Evolutionary conservation across 2,888 invertebrate species (phyloP), one percentile per base, ranked within the genome.

Genomic region (Oligia strigilis): DNA sequence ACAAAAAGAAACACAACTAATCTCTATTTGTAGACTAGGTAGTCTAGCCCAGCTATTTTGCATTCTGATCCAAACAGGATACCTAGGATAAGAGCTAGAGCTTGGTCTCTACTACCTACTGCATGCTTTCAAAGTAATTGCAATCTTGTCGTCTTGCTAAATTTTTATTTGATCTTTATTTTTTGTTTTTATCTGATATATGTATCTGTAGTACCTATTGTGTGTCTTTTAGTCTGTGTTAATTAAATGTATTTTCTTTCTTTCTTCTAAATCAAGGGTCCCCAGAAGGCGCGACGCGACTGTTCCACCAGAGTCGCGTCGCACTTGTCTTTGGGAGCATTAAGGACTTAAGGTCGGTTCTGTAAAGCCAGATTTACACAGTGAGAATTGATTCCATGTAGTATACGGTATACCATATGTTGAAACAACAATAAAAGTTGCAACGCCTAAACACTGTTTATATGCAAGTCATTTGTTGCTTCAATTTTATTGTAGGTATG

Each of bases 1-100:
- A 81, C 80, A 81, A 87, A 89, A 88, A 82, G 72, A 60, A 19
- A 72, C 74, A 19, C 64, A 74, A 77, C 72, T 64, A 71, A 81
- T 71, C 77, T 80, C 83, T 89, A 84, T 88, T 84, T 87, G 81
- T 79, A 71, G 80, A 77, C 82, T 67, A 72, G 72, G 75, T 84
- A 87, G 87, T 89, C 76, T 84, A 87, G 66, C 78, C 23, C 23
- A 75, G 74, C 78, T 82, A 72, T 78, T 89, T 87, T 79, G 80
- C 85, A 88, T 89, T 78, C 87, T 82, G 69, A 82, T 79, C 67
- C 14, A 81, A 77, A 80, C 75, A 72, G 76, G 62, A 75, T 87
- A 75, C 55, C 49, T 75, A 75, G 74, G 55, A 64, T 80, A 62
- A 72, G 43, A 77, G 74, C 86, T 72, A 74, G 23, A 78, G 72